These are phyloP conservation scores for Drosophila crucigera DNA, from an alignment of 2,888 invertebrate genomes.

Conservation along the genomic window DNA sequence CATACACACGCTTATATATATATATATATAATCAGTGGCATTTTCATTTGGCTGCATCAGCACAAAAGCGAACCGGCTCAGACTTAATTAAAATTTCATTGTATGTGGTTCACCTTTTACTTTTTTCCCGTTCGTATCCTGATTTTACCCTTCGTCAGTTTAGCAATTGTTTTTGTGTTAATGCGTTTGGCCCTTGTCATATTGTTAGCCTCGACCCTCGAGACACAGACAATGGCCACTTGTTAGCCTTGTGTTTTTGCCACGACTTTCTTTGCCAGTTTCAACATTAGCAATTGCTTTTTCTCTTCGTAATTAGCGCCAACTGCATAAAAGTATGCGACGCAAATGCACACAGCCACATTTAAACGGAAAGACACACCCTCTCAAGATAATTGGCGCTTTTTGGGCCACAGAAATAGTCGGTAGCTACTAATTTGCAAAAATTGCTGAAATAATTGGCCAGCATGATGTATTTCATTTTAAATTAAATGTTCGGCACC, in stretches of 20 bases:
- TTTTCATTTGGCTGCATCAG: slow-evolving; percentile 78
- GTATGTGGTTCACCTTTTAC: slow-evolving; percentile 68
- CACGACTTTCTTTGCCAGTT: slow-evolving; percentile 35
- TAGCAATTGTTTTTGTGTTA: slow-evolving; percentile 59
- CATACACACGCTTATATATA: neutral
- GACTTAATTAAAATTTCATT: slow-evolving; percentile 80
- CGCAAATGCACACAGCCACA: slow-evolving; percentile 28
- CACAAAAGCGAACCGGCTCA: slow-evolving; percentile 69
- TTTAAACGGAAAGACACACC: neutral
- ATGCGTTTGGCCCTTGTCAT: slow-evolving; percentile 51
- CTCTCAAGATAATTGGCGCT: slow-evolving; percentile 60
- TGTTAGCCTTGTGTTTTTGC: slow-evolving; percentile 54
- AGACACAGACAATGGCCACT: slow-evolving; percentile 67
- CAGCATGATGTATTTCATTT: slow-evolving; percentile 69
- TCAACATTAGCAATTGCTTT: slow-evolving; percentile 49
- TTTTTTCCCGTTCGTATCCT: slow-evolving; percentile 49
- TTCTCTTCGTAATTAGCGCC: slow-evolving; percentile 63
- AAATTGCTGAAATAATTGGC: slow-evolving; percentile 77
- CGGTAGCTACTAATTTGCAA: slow-evolving; percentile 71
- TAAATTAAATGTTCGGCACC: slow-evolving; percentile 61
- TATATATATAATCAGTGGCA: slow-evolving; percentile 71
- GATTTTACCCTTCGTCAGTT: slow-evolving; percentile 68
- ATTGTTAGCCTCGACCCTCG: slow-evolving; percentile 63
- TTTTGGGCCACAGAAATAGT: slow-evolving; percentile 50
- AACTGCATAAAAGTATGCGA: slow-evolving; percentile 58